These are phyloP conservation scores for Plectropomus leopardus DNA, from an alignment of 2,113 vertebrate species.

Conservation along the genomic window DNA sequence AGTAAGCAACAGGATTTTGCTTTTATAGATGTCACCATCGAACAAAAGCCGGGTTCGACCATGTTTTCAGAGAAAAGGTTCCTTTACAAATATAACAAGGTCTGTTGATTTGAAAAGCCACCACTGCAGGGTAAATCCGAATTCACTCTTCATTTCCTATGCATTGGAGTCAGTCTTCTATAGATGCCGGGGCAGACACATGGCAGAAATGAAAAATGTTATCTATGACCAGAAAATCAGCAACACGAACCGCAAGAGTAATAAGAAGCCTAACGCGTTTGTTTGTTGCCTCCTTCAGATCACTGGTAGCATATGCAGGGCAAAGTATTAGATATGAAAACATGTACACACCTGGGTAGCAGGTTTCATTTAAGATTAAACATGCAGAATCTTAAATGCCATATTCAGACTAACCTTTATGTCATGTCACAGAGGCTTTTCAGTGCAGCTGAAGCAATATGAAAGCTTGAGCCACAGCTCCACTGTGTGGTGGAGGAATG, in stretches of 20 bases:
- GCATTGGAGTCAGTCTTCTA: constrained; percentile 3
- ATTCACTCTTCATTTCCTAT: constrained; percentile 18
- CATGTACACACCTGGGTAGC: not conserved
- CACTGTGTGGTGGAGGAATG: constrained; percentile 59
- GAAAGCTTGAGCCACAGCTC: constrained; percentile 67
- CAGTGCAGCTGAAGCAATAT: not conserved
- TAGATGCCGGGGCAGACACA: constrained; percentile 12
- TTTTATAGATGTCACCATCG: constrained; percentile 20
- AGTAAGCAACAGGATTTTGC: not conserved
- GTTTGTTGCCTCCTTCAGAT: not conserved
- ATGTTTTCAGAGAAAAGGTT: constrained; percentile 1
- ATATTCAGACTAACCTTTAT: constrained; percentile 7
- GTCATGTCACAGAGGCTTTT: not conserved
- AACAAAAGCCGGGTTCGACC: constrained; percentile 30
- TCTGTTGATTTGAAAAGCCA: constrained; percentile 25
- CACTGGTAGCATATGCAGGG: not conserved
- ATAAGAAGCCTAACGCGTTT: constrained; percentile 2
- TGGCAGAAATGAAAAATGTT: constrained; percentile 45
- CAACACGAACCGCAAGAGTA: constrained; percentile 20
- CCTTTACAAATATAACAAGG: constrained; percentile 25
- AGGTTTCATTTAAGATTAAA: constrained; percentile 31
- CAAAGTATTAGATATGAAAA: not conserved
- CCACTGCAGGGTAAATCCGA: not conserved
- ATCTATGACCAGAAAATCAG: constrained; percentile 32
- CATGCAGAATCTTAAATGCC: not conserved